These are phyloP conservation scores for Cetonia aurata DNA, from an alignment of 2,888 invertebrate species.

Conservation along the genomic window DNA sequence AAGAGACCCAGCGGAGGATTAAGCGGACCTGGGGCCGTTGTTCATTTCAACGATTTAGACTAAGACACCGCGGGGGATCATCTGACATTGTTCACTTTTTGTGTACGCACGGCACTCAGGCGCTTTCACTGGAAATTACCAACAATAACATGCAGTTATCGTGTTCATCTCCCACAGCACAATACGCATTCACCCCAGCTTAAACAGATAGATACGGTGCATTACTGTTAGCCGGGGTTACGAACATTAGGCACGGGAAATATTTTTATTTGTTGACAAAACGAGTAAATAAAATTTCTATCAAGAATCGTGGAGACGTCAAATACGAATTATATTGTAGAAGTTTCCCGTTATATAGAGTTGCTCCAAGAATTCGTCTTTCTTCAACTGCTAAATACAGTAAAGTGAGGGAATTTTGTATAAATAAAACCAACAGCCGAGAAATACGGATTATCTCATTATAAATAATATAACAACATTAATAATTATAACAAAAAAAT, in stretches of 20 bases:
- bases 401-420: too few relatives aligned
- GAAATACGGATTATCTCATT: too few relatives aligned
- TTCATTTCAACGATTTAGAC: conserved; percentile 46
- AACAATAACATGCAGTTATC: conserved; percentile 51
- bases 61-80: conserved; percentile 48
- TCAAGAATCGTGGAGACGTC: not conserved
- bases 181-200: conserved; percentile 40
- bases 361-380: too few relatives aligned
- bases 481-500: too few relatives aligned
- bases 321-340: too few relatives aligned
- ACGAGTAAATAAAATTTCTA: conserved; percentile 19
- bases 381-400: too few relatives aligned
- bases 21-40: conserved; percentile 45
- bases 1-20: conserved; percentile 45
- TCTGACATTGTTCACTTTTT: conserved; percentile 52
- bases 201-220: conserved; percentile 38
- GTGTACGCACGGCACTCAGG: conserved; percentile 47
- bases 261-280: conserved; percentile 25
- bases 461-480: too few relatives aligned
- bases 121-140: conserved; percentile 52
- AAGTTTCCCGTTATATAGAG: too few relatives aligned
- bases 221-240: conserved; percentile 37
- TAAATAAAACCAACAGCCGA: too few relatives aligned
- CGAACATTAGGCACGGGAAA: conserved; percentile 29
- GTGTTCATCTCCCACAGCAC: conserved; percentile 44